Evolutionary conservation across 1,140 invertebrate genomes (phyloP).

Genomic region (Antheraea pernyi): DNA sequence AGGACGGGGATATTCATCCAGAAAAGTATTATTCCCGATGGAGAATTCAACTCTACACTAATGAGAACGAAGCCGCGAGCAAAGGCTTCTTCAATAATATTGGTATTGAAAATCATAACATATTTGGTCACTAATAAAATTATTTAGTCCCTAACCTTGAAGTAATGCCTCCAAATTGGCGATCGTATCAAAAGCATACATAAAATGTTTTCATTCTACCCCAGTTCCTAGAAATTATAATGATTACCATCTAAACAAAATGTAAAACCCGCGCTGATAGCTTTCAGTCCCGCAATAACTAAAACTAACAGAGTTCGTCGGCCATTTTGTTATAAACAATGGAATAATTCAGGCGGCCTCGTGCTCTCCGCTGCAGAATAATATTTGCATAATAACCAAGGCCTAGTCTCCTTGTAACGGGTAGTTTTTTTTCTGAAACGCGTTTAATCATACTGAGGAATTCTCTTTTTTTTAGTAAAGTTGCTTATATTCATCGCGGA

Average conservation of each 20-base stretch:
- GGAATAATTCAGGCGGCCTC: background rate
- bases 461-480: no score
- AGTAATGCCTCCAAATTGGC: background rate
- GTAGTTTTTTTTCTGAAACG: background rate
- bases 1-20: no score
- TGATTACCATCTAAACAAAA: background rate
- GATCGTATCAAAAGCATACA: background rate
- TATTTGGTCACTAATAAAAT: no score
- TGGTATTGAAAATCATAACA: no score
- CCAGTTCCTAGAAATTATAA: background rate
- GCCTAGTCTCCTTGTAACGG: background rate
- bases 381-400: background rate
- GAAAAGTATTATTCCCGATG: no score
- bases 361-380: background rate
- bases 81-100: no score
- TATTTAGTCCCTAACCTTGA: no score
- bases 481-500: no score
- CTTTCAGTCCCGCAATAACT: background rate
- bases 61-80: no score
- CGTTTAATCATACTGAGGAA: background rate
- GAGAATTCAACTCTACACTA: no score
- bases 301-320: background rate
- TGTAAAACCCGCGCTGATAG: background rate
- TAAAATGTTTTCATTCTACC: background rate
- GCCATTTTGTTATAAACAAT: background rate